Evolutionary conservation across 1,140 invertebrate genomes (phyloP).

Genomic region (Megathymus violae): DNA sequence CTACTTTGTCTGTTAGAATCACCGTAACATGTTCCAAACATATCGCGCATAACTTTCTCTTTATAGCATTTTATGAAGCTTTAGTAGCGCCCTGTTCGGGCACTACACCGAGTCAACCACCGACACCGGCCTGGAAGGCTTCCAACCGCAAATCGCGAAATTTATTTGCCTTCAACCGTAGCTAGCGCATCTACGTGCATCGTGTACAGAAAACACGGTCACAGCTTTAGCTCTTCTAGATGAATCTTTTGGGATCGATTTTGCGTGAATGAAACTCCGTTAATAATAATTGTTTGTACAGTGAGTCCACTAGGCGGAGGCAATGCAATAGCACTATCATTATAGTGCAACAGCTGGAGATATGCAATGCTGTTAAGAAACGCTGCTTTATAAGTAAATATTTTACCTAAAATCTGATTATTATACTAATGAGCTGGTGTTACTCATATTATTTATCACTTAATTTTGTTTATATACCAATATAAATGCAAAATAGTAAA

Average conservation of each 20-base stretch:
- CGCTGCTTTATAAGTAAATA: too few relatives aligned
- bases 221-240: constrained; percentile 41
- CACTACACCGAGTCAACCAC: constrained; percentile 49
- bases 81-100: constrained; percentile 45
- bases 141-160: constrained; percentile 76
- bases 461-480: too few relatives aligned
- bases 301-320: too few relatives aligned
- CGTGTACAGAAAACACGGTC: constrained; percentile 59
- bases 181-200: constrained; percentile 69
- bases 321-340: too few relatives aligned
- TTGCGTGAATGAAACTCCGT: background rate
- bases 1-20: background rate
- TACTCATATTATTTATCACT: too few relatives aligned
- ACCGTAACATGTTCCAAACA: constrained; percentile 8
- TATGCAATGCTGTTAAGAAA: too few relatives aligned
- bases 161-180: constrained; percentile 73
- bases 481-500: too few relatives aligned
- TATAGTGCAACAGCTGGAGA: too few relatives aligned
- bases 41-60: background rate
- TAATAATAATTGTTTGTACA: too few relatives aligned
- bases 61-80: constrained; percentile 20
- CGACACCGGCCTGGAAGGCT: constrained; percentile 64
- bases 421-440: too few relatives aligned
- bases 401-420: too few relatives aligned
- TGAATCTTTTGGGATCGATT: background rate